A percentile compares a stretch with the other conserved stretches of the same genome.
Conservation (phyloP, 2,888 invertebrate species). For the Encarsia formosa region DNA sequence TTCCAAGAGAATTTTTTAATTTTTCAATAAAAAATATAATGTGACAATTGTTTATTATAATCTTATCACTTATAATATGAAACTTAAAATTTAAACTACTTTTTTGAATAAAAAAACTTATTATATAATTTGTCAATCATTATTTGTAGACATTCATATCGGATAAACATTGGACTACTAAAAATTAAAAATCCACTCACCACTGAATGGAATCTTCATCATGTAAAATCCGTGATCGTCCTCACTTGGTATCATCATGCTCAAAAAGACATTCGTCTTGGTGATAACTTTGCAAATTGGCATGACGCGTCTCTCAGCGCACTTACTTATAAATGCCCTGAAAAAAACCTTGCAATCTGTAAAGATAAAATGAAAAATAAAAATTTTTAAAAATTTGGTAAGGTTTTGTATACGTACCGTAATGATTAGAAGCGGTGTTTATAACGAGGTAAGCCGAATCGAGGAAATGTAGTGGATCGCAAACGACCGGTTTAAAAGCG, state of each 20-base stretch:
- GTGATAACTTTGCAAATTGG: slow-evolving; percentile 27
- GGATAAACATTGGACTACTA: not conserved
- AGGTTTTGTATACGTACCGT: slow-evolving; percentile 18
- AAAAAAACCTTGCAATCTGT: slow-evolving; percentile 29
- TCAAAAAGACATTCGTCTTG: slow-evolving; percentile 20
- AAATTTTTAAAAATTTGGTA: not conserved
- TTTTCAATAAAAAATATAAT: too few relatives aligned
- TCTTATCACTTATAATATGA: too few relatives aligned
- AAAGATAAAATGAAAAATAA: slow-evolving; percentile 7
- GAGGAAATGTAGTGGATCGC: slow-evolving; percentile 24
- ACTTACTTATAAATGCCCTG: slow-evolving; percentile 25
- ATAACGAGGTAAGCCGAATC: slow-evolving; percentile 27
- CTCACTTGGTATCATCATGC: slow-evolving; percentile 28
- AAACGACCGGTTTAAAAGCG: slow-evolving; percentile 24
- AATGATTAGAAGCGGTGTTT: slow-evolving; percentile 10
- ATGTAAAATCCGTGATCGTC: slow-evolving; percentile 33
- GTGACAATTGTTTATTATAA: too few relatives aligned
- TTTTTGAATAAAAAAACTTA: not conserved
- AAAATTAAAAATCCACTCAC: slow-evolving; percentile 16
- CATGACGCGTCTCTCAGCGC: slow-evolving; percentile 26
- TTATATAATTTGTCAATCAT: not conserved
- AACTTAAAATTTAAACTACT: not conserved
- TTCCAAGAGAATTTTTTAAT: too few relatives aligned
- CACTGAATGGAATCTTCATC: slow-evolving; percentile 28
- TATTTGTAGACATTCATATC: not conserved